Evolutionary conservation across 2,797 vertebrate species (phyloP).

Genomic region (Arctocebus calabarensis): DNA sequence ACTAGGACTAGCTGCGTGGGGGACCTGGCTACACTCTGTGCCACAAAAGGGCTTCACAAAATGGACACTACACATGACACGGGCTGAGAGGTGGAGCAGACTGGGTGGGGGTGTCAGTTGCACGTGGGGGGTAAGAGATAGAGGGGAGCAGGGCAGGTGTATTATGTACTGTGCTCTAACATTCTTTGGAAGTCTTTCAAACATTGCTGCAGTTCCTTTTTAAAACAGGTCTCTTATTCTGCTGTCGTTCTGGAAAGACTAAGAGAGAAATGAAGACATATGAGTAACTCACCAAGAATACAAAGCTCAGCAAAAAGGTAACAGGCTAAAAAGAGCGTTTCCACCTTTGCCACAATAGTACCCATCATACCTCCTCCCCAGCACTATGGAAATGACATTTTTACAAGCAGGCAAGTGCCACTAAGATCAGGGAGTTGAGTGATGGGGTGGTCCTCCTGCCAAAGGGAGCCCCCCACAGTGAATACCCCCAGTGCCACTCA

Average conservation of each 20-base stretch:
- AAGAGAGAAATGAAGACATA: constrained; percentile 30
- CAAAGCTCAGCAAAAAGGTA: background rate
- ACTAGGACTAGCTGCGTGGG: constrained; percentile 84
- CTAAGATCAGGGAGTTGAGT: background rate
- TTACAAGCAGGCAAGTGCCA: background rate
- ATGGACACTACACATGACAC: constrained; percentile 88
- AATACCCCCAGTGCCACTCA: constrained; percentile 78
- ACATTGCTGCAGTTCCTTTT: constrained; percentile 86
- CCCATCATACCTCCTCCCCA: background rate
- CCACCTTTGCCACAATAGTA: background rate
- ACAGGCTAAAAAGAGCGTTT: background rate
- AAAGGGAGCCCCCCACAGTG: background rate
- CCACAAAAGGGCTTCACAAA: constrained; percentile 89
- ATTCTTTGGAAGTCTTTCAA: constrained; percentile 89
- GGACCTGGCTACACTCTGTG: constrained; percentile 86
- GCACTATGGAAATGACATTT: constrained; percentile 42
- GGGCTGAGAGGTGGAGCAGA: constrained; percentile 81
- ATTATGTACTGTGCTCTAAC: constrained; percentile 89
- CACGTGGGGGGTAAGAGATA: background rate
- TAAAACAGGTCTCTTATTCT: constrained; percentile 83
- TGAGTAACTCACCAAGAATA: constrained; percentile 80
- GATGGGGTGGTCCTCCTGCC: background rate
- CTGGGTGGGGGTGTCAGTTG: constrained; percentile 79
- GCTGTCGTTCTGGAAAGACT: constrained; percentile 83
- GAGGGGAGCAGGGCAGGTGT: constrained; percentile 65